These are phyloP conservation scores for Cephus nigrinus DNA, from an alignment of 2,888 invertebrate genomes.

Conservation along the genomic window DNA sequence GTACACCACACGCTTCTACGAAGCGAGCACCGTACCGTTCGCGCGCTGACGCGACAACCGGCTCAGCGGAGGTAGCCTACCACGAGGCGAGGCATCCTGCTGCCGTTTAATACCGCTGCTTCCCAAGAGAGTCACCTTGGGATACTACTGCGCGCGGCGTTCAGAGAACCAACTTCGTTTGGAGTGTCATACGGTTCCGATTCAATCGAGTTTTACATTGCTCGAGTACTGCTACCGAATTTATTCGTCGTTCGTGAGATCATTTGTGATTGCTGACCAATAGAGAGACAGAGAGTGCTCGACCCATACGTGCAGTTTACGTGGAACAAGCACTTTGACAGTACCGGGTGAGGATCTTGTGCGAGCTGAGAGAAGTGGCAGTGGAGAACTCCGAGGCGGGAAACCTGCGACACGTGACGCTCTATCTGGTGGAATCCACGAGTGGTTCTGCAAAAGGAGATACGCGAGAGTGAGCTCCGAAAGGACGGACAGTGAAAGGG, in stretches of 20 bases:
- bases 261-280: background rate
- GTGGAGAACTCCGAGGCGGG: constrained; percentile 13
- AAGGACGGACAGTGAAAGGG: constrained; percentile 20
- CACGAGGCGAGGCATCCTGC: background rate
- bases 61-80: constrained; percentile 1
- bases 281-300: background rate
- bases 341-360: background rate
- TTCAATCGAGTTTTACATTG: background rate
- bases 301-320: background rate
- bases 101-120: background rate
- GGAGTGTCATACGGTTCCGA: background rate
- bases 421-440: constrained; percentile 4
- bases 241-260: background rate
- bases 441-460: constrained; percentile 12
- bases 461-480: constrained; percentile 12
- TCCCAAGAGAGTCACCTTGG: background rate
- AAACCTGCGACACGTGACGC: constrained; percentile 24
- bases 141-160: background rate
- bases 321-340: background rate
- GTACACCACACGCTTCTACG: constrained; percentile 55
- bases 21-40: constrained; percentile 46
- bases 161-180: background rate
- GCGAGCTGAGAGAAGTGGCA: background rate
- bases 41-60: constrained; percentile 11
- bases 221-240: background rate